A percentile compares a stretch with the other conserved stretches of the same genome.
Evolutionary conservation across 2,113 vertebrate species (phyloP).

Genomic region (Hypanus sabinus): DNA sequence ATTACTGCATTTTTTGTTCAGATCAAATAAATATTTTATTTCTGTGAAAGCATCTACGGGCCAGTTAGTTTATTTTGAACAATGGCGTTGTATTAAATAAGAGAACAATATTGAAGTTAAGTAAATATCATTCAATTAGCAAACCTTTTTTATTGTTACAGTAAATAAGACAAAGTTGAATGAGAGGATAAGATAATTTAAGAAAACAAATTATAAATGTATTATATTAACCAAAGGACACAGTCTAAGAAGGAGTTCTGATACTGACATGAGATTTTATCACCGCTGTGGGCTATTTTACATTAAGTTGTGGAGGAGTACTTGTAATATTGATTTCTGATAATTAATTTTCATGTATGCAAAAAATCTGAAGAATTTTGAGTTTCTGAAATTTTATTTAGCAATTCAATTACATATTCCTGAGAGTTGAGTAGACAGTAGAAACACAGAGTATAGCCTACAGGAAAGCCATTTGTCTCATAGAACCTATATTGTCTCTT

Average conservation of each 20-base stretch:
- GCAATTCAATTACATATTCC: neutral
- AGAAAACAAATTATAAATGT: neutral
- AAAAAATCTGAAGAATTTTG: neutral
- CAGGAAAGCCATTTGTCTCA: neutral
- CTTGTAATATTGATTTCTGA: neutral
- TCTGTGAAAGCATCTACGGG: neutral
- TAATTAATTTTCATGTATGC: neutral
- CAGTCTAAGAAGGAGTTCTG: neutral
- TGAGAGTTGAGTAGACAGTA: neutral
- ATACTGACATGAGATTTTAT: neutral
- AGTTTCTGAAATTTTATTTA: neutral
- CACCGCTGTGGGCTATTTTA: neutral
- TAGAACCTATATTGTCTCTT: neutral
- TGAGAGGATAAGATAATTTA: neutral
- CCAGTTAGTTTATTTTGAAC: neutral
- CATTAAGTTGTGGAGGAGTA: neutral
- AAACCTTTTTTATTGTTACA: neutral
- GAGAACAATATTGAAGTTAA: neutral
- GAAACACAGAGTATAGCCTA: neutral
- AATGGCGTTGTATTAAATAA: neutral
- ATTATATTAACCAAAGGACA: neutral
- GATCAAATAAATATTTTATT: neutral
- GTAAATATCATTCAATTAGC: neutral
- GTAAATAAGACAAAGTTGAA: neutral
- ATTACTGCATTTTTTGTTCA: neutral